phyloP scores from a whole-genome alignment of 2,888 invertebrate species.

The Drosophila villosipedis region DNA sequence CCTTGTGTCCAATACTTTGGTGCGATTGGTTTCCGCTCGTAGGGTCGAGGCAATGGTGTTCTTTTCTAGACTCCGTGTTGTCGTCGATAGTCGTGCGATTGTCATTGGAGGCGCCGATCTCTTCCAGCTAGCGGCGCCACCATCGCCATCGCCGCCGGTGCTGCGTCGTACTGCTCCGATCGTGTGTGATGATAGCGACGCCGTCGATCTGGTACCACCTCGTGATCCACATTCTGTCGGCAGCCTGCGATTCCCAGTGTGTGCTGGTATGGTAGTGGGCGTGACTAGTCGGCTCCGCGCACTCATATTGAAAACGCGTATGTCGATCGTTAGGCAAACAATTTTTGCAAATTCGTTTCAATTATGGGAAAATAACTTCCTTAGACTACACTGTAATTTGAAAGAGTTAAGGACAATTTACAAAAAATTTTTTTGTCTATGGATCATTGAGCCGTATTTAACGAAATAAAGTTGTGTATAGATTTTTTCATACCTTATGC shows the following conservation, averaged over 20 bases:
- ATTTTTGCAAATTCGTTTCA: constrained; percentile 31
- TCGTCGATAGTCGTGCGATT: not conserved
- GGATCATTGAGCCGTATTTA: not conserved
- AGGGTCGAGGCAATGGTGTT: constrained; percentile 63
- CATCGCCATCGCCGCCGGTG: constrained; percentile 68
- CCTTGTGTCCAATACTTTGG: constrained; percentile 16
- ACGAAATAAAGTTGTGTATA: constrained; percentile 15
- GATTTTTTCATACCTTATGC: not conserved
- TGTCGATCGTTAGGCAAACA: constrained; percentile 48
- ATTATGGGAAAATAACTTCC: not conserved
- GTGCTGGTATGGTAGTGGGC: not conserved
- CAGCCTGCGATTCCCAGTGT: constrained; percentile 1
- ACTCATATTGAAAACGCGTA: constrained; percentile 48
- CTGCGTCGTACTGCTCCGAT: constrained; percentile 42
- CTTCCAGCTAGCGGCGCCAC: constrained; percentile 53
- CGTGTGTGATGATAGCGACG: constrained; percentile 54
- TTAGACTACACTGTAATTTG: constrained; percentile 23
- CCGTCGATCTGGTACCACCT: constrained; percentile 30
- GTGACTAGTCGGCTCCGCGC: constrained; percentile 12
- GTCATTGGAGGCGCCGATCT: constrained; percentile 9
- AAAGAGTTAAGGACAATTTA: constrained; percentile 30
- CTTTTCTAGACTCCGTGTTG: constrained; percentile 42
- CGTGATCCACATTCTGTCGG: constrained; percentile 17
- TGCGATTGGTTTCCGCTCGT: constrained; percentile 56
- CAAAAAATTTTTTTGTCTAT: constrained; percentile 4